Evolutionary conservation across 2,888 invertebrate species (phyloP), one percentile per base, ranked within the genome.

Genomic region (Sminthurinus aureus): DNA sequence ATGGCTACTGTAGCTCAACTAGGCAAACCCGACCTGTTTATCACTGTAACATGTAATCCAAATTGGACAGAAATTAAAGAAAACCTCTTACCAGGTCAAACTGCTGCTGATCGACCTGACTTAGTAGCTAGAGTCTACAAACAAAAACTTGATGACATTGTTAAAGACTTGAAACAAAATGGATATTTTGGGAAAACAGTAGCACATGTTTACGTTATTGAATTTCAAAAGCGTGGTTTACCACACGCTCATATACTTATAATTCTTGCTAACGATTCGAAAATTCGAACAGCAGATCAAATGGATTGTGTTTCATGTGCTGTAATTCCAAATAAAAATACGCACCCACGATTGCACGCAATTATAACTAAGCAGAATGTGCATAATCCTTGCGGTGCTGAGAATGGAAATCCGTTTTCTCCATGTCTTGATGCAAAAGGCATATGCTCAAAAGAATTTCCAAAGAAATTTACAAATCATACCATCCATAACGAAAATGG

Each of bases 121-220:
- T 18, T 77, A n/a, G 22, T 77, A 1, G 77, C 51, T 24, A 0
- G 24, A 50, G 51, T 77, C 4, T 77, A 52, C 77, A 52, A 77
- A 6, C 8, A 8, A n/a, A 77, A 77, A 88, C 38, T 38, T 38
- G 38, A 38, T 38, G 3, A 38, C 1, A 38, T 38, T 38, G 38
- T 38, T 6, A 38, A 1, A 38, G 38, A 38, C 38, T 6, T 38
- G 38, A 38, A 6, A 38, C 38, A 38, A 38, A 38, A 38, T 38
- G 38, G 38, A 38, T 38, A 88, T 9, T 84, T 89, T 24, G 88
- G 88, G 11, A 83, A 75, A 81, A 79, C 85, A 0, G 66, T 69
- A 12, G 87, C 85, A 15, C 79, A 77, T 50, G 26, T 87, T 0
- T 83, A 87, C 51, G 84, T 85, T 67, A 89, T 90, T 22, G 89